These are phyloP conservation scores for Periophthalmodon schlosseri DNA, from an alignment of 2,113 vertebrate species.

Conservation along the genomic window DNA sequence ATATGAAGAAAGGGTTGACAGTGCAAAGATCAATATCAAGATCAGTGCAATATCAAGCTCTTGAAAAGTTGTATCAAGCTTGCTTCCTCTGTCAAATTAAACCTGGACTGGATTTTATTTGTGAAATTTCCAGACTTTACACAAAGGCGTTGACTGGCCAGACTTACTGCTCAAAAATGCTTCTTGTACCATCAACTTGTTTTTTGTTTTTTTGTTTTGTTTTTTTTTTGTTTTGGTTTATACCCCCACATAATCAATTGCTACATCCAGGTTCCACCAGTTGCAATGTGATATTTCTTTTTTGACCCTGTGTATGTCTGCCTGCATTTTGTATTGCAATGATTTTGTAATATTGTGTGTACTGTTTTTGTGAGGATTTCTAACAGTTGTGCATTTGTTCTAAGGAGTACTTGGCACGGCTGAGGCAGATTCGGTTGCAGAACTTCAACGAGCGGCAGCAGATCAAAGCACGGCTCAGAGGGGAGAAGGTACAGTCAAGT, in stretches of 20 bases:
- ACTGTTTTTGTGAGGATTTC: slow-evolving; percentile 1
- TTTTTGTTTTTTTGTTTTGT: neutral
- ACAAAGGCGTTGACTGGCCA: neutral
- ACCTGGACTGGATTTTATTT: neutral
- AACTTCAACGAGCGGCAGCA: slow-evolving; percentile 98
- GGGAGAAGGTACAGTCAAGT: slow-evolving; percentile 83
- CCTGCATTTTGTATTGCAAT: slow-evolving; percentile 3
- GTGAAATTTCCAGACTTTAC: neutral
- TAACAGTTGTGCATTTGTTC: slow-evolving; percentile 40
- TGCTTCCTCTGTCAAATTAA: neutral
- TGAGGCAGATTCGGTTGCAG: slow-evolving; percentile 93
- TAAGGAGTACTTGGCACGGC: slow-evolving; percentile 91
- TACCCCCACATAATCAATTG: neutral
- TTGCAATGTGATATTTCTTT: neutral
- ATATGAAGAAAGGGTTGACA: too few relatives aligned
- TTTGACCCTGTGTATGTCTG: slow-evolving; percentile 5
- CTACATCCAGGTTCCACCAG: neutral
- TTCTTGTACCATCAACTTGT: slow-evolving; percentile 14
- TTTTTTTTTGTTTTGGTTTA: slow-evolving; percentile 18
- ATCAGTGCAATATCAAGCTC: too few relatives aligned
- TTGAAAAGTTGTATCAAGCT: neutral
- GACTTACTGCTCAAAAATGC: slow-evolving; percentile 4
- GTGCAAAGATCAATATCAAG: too few relatives aligned
- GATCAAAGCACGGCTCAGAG: slow-evolving; percentile 93
- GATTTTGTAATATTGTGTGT: neutral